Conservation (phyloP, 2,113 vertebrate genomes). For the Sinocyclocheilus rhinocerous region DNA sequence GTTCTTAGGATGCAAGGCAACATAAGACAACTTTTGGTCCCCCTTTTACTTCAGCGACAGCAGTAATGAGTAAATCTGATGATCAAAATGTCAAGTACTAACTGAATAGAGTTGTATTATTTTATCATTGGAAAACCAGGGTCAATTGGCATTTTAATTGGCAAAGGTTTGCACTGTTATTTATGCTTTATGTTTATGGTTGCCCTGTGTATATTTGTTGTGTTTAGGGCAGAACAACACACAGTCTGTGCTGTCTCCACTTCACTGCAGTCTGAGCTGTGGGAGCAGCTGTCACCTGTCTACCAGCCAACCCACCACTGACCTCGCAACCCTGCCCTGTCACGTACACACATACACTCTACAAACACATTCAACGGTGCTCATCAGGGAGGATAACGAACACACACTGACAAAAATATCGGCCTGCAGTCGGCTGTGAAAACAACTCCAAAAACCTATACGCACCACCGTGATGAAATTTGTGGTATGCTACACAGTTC, state of each 20-base stretch:
- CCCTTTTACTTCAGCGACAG: background rate
- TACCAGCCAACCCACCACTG: constrained; percentile 18
- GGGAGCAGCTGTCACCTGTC: constrained; percentile 57
- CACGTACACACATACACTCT: constrained; percentile 29
- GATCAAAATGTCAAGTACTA: background rate
- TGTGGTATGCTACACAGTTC: constrained; percentile 29
- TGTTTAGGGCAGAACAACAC: constrained; percentile 23
- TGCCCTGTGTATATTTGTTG: constrained; percentile 28
- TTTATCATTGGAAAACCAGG: background rate
- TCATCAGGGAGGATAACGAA: constrained; percentile 33
- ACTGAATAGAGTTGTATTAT: background rate
- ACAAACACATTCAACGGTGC: constrained; percentile 15
- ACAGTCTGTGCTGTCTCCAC: constrained; percentile 19
- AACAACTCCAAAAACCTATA: constrained; percentile 39
- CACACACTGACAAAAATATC: constrained; percentile 38
- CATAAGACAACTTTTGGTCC: background rate
- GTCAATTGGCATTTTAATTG: background rate
- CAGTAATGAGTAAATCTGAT: background rate
- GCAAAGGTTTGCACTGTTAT: background rate
- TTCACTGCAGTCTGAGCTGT: constrained; percentile 30
- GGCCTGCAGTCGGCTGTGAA: constrained; percentile 19
- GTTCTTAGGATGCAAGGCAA: background rate
- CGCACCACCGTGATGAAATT: constrained; percentile 4
- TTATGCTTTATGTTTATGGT: background rate
- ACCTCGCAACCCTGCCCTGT: constrained; percentile 28